Base-by-base conservation (phyloP, 2,888 invertebrate species). In the Flexamia atlantica region DNA sequence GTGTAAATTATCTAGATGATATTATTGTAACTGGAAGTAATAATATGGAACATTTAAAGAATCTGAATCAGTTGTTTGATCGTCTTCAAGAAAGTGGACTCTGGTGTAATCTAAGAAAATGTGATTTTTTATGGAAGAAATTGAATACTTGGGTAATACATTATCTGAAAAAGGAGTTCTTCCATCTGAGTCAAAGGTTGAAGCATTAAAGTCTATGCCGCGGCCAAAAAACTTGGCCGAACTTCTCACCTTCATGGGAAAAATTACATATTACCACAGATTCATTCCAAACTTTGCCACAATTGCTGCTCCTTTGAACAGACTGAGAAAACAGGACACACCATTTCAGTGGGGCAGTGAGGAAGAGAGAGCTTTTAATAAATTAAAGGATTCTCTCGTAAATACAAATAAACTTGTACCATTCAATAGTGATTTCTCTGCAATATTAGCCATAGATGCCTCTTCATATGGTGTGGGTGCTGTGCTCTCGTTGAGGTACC, bases 271-370 rank as follows among this genome's bases (percentile, higher is more conserved):
- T 46, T 28, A 28, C 12, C 70, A 70, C n/a, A 32, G 32, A 17
- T 32, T 70, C 70, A 30, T 70, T 70, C 70, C 36, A 9, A 70
- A 70, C 5, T 30, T 70, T 70, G 70, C 70, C 70, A 70, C 30
- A 32, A 32, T 70, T 32, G 30, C 70, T 32, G 32, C 70, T 32
- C 70, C 70, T 32, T 70, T 70, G n/a, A 70, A 70, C 5, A 70
- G 32, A 32, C 28, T 70, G 2, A 23, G 60, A 28, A 70, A 70
- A 70, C 30, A 70, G 32, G 32, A 32, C n/a, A n/a, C n/a, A n/a
- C 30, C n/a, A 70, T 70, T 70, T 70, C 30, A 70, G 32, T 28
- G 9, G 3, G 70, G 36, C 7, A 70, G 32, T 70, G 70, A 70
- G 36, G 32, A 70, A 30, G 70, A 70, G 17, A n/a, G 4, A 12